phyloP scores from a whole-genome alignment of 2,797 vertebrate genomes.

The Channallabes apus region DNA sequence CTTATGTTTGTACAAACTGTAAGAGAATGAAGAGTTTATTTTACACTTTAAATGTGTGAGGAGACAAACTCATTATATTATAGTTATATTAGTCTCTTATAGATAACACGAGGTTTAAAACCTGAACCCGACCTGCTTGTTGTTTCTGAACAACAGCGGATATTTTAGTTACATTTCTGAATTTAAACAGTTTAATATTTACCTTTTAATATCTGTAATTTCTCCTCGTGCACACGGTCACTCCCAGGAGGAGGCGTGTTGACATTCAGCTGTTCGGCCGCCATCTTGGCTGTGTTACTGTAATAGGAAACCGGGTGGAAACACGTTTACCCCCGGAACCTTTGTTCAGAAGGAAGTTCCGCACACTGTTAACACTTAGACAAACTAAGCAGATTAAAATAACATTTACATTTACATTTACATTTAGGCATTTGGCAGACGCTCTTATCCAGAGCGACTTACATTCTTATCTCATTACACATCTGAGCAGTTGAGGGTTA shows the following conservation, averaged over 20 bases:
- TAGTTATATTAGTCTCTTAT: too few species aligned
- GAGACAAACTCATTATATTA: too few species aligned
- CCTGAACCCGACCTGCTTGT: not conserved
- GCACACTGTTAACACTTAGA: not conserved
- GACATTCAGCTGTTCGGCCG: constrained; percentile 35
- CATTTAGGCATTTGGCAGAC: too few species aligned
- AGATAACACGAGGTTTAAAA: not conserved
- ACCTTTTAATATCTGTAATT: constrained; percentile 64
- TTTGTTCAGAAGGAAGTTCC: not conserved
- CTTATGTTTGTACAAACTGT: not conserved
- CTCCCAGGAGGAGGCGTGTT: not conserved
- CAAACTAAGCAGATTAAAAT: too few species aligned
- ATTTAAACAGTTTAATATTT: not conserved
- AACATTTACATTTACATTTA: too few species aligned
- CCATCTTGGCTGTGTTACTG: constrained; percentile 62
- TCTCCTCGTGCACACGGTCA: constrained; percentile 37
- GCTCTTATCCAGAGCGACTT: too few species aligned
- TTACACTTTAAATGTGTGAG: not conserved
- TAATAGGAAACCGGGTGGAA: constrained; percentile 58
- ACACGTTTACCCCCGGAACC: constrained; percentile 48
- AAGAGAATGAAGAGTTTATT: not conserved
- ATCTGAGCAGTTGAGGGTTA: too few species aligned
- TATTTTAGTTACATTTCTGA: not conserved
- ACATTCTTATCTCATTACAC: too few species aligned
- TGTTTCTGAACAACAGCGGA: not conserved